A percentile compares a stretch with the other conserved stretches of the same genome.
These are phyloP conservation scores for Dryobates pubescens DNA, from an alignment of 2,797 vertebrate genomes.

Conservation along the genomic window DNA sequence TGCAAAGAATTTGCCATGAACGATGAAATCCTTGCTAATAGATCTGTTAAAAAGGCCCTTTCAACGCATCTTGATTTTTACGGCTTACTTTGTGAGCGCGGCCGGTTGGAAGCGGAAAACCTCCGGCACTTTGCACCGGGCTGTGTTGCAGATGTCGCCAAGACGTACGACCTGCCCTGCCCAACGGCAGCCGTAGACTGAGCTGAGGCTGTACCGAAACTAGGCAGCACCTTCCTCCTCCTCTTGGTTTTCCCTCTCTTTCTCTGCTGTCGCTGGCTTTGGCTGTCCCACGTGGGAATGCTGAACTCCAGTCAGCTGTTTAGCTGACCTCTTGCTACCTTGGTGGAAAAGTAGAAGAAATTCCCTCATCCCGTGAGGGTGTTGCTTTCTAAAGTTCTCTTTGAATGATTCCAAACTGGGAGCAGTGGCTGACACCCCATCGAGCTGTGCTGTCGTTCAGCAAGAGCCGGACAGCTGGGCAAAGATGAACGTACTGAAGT, in stretches of 20 bases:
- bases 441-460: too few species aligned
- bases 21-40: not conserved
- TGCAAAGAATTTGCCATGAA: not conserved
- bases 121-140: not conserved
- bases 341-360: not conserved
- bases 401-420: not conserved
- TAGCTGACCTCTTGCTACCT: fast-evolving
- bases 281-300: fast-evolving
- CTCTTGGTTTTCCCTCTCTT: not conserved
- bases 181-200: not conserved
- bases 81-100: fast-evolving
- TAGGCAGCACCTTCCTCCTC: not conserved
- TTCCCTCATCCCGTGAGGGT: not conserved
- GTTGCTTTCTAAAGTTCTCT: not conserved
- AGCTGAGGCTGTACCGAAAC: not conserved
- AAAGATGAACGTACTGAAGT: too few species aligned
- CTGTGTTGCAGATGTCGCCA: not conserved
- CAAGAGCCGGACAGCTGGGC: too few species aligned
- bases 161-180: not conserved
- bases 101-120: not conserved
- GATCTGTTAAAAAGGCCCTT: not conserved
- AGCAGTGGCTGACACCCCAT: too few species aligned
- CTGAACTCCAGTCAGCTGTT: not conserved
- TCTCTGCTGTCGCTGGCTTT: not conserved
- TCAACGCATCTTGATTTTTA: not conserved